Evolutionary conservation across 1,140 invertebrate genomes (phyloP).

Genomic region (Reticulitermes speratus): DNA sequence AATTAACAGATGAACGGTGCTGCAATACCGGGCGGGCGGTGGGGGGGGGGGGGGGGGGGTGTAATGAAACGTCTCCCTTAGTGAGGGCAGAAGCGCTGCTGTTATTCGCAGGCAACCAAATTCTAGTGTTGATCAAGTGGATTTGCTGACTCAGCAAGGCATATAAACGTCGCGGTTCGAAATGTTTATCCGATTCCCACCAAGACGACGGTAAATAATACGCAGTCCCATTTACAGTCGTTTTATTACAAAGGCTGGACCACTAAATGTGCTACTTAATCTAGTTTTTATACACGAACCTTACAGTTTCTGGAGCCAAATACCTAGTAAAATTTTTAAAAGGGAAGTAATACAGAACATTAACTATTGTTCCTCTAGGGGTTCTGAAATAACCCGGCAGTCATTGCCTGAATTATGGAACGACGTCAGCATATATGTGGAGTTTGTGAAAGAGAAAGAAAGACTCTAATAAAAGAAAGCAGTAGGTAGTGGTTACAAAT

Average conservation of each 20-base stretch:
- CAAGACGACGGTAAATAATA: constrained; percentile 6
- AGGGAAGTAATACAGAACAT: neutral
- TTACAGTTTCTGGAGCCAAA: neutral
- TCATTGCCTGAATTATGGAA: no score
- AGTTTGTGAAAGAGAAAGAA: no score
- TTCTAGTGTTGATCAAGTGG: neutral
- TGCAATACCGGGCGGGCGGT: neutral
- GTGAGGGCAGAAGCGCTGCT: neutral
- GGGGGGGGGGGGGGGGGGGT: neutral
- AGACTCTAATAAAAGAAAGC: no score
- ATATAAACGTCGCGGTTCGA: neutral
- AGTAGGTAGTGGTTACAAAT: no score
- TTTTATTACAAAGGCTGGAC: neutral
- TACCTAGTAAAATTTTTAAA: neutral
- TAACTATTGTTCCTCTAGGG: no score
- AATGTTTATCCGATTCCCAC: neutral
- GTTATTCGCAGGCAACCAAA: neutral
- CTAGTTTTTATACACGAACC: neutral
- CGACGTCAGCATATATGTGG: no score
- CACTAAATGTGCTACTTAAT: neutral
- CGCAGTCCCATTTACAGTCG: neutral
- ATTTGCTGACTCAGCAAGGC: neutral
- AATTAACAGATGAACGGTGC: neutral
- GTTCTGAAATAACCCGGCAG: no score
- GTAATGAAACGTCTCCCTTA: neutral